Percentiles rank a stretch among this genome's conserved stretches.
Conservation (phyloP, 1,140 invertebrate genomes). For the Meloidogyne hapla region DNA sequence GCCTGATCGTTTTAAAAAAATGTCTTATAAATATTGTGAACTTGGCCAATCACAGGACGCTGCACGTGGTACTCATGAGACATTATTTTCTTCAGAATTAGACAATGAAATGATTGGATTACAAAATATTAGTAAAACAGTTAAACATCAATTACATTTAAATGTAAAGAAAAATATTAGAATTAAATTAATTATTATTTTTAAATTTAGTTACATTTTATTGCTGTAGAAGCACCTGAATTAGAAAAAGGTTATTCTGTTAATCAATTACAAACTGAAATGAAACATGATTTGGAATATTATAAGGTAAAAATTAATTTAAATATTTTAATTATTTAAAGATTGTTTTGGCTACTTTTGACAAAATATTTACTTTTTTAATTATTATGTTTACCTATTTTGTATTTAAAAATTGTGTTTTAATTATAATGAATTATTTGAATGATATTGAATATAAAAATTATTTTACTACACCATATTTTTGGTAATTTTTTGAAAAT, state of each 20-base stretch:
- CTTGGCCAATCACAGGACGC: slow-evolving; percentile 4
- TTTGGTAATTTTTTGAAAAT: slow-evolving; percentile 7
- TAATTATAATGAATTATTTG: slow-evolving; percentile 24
- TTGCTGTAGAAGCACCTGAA: slow-evolving; percentile 34
- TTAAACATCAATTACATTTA: slow-evolving; percentile 33
- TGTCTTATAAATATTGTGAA: slow-evolving; percentile 23
- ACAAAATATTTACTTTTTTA: slow-evolving; percentile 15
- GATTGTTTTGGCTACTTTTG: slow-evolving; percentile 20
- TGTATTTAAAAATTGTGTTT: slow-evolving; percentile 25
- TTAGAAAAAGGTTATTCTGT: slow-evolving; percentile 30
- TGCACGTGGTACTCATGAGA: slow-evolving; percentile 16
- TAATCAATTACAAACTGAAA: slow-evolving; percentile 35
- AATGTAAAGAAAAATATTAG: slow-evolving; percentile 31
- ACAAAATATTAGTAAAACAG: slow-evolving; percentile 29
- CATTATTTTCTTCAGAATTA: slow-evolving; percentile 31
- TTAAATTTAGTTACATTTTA: slow-evolving; percentile 40
- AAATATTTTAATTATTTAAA: background rate
- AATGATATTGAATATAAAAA: slow-evolving; percentile 34
- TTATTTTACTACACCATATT: slow-evolving; percentile 29
- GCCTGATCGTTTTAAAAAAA: slow-evolving; percentile 21
- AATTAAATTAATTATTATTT: background rate
- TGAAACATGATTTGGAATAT: slow-evolving; percentile 32
- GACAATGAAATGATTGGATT: slow-evolving; percentile 35
- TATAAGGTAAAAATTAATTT: slow-evolving; percentile 20
- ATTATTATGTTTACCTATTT: slow-evolving; percentile 26